phyloP scores from a whole-genome alignment of 2,113 vertebrate genomes.

The Micromys minutus region DNA sequence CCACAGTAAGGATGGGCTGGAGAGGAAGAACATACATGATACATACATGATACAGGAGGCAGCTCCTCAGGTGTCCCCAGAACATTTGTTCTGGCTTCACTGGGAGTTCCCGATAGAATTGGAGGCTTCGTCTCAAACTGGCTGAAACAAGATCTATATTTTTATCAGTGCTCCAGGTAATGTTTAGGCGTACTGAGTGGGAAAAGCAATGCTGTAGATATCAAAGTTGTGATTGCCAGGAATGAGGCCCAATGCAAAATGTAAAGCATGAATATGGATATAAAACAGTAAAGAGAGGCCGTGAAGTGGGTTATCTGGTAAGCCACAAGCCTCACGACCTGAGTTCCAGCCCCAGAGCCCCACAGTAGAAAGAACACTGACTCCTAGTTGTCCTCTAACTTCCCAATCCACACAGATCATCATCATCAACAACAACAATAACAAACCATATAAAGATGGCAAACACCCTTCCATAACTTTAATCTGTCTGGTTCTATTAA shows the following conservation, averaged over 20 bases:
- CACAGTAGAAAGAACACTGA: background rate
- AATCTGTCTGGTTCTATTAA: conserved; percentile 22
- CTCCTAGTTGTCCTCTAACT: background rate
- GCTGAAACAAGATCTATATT: background rate
- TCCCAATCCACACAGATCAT: background rate
- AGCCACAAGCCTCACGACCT: background rate
- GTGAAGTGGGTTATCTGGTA: background rate
- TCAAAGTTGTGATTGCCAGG: background rate
- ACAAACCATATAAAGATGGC: background rate
- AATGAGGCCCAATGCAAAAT: background rate
- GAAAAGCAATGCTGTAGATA: background rate
- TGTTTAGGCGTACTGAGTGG: background rate
- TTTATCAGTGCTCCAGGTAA: conserved; percentile 29
- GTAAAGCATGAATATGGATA: conserved; percentile 25
- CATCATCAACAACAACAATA: background rate
- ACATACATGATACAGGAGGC: background rate
- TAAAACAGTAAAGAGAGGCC: background rate
- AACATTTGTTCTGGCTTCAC: background rate
- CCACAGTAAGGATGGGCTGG: background rate
- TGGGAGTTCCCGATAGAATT: background rate
- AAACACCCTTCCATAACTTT: conserved; percentile 36
- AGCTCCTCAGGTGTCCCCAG: background rate
- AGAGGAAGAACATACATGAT: background rate
- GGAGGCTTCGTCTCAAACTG: background rate
- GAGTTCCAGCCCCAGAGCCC: background rate